Base-by-base conservation (phyloP, 2,888 invertebrate genomes). In the Lycaena phlaeas region DNA sequence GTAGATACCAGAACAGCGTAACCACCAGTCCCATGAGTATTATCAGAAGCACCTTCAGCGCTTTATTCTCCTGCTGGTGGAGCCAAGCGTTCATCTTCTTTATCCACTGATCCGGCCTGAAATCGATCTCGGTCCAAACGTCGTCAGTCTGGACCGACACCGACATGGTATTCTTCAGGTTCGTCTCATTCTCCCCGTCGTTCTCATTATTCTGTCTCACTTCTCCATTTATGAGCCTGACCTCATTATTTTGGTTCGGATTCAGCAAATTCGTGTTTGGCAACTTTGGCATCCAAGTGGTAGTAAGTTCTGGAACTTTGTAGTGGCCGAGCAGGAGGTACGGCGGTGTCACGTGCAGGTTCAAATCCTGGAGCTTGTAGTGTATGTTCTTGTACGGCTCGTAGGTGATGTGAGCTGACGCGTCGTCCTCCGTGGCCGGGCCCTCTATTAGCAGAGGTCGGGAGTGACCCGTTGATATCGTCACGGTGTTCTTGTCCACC, bases 401-500 rank as follows among this genome's bases (percentile, higher is more conserved):
- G 40, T 87, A 68, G 11, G 71, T 73, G 0, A 57, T 55, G 14
- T 75, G 68, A 1, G 68, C 61, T 1, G 61, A 50, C 1, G 51
- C 50, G 15, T 63, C 53, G 2, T 52, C 59, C 28, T 68, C 72
- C 9, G 63, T 53, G 0, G 61, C 52, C 0, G 94, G 94, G 0
- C 95, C 95, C 61, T 92, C 93, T 1, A 95, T 68, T 7, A 95
- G 77, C 42, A 93, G 82, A 0, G 91, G 90, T 9, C 85, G 87
- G 27, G 90, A 87, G 56, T 90, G 91, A 2, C 90, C 88, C 3
- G 90, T 88, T 1, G 90, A 88, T 68, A 95, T 93, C 4, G 95
- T 92, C 7, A 94, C 92, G 2, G 94, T 92, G 51, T 92, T 90
- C 57, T 96, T 94, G 79, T 98, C 97, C 1, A 97, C 96, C 14